phyloP scores from a whole-genome alignment of 1,140 invertebrate species.

The Proctacanthus coquilletti region DNA sequence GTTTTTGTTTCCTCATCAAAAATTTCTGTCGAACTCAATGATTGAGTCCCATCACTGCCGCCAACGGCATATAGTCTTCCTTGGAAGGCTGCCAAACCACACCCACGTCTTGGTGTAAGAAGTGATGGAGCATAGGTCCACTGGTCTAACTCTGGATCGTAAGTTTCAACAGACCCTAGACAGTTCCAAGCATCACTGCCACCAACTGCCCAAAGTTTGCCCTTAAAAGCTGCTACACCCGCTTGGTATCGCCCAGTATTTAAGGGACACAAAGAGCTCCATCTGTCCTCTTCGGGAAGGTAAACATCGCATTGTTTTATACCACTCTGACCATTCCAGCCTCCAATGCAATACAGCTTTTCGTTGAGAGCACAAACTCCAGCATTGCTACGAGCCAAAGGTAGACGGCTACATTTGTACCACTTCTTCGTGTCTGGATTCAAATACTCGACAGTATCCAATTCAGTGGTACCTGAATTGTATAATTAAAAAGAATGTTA shows the following conservation, averaged over 20 bases:
- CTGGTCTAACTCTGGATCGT: constrained; percentile 40
- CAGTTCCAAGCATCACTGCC: constrained; percentile 72
- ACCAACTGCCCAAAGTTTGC: constrained; percentile 57
- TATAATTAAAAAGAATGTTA: too few species aligned
- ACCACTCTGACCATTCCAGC: constrained; percentile 60
- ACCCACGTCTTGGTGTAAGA: constrained; percentile 42
- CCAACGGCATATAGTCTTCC: constrained; percentile 49
- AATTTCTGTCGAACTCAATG: constrained; percentile 48
- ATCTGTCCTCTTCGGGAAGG: constrained; percentile 41
- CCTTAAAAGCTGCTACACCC: constrained; percentile 48
- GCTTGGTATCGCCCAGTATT: constrained; percentile 62
- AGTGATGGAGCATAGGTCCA: constrained; percentile 37
- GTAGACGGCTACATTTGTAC: constrained; percentile 42
- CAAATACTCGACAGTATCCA: constrained; percentile 51
- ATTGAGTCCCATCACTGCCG: constrained; percentile 56
- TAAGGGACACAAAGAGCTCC: constrained; percentile 49
- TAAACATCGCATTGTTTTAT: constrained; percentile 62
- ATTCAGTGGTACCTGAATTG: constrained; percentile 39
- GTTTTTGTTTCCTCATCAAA: constrained; percentile 42
- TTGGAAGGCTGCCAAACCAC: constrained; percentile 45
- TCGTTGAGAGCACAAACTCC: constrained; percentile 54
- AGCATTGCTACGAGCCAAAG: constrained; percentile 49
- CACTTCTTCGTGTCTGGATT: constrained; percentile 41
- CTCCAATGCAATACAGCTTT: constrained; percentile 60
- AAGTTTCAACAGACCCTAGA: constrained; percentile 52